Evolutionary conservation across 2,888 invertebrate species (phyloP).

Genomic region (Microplitis deprimator): DNA sequence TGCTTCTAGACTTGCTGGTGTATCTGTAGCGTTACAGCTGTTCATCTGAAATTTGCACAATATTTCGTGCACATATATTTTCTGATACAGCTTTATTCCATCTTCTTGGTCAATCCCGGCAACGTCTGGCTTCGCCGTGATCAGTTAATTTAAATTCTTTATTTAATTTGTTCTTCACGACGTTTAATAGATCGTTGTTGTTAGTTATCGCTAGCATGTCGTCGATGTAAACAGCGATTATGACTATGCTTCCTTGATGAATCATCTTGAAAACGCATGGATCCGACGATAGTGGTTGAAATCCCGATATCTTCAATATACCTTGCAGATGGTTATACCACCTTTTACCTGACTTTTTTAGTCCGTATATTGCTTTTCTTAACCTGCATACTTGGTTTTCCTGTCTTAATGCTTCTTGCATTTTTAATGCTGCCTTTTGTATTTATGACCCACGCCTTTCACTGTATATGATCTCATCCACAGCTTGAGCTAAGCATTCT

Average conservation of each 20-base stretch:
- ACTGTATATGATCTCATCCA: neutral
- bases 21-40: slow-evolving; percentile 13
- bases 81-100: neutral
- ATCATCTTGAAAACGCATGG: no score
- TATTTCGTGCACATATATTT: slow-evolving; percentile 1
- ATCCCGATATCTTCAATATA: neutral
- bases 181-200: neutral
- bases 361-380: slow-evolving; percentile 23
- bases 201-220: slow-evolving; percentile 1
- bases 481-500: neutral
- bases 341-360: slow-evolving; percentile 16
- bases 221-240: slow-evolving; percentile 15
- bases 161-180: neutral
- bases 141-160: neutral
- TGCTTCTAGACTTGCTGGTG: slow-evolving; percentile 1
- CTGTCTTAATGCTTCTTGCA: neutral
- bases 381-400: neutral
- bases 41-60: neutral
- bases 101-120: neutral
- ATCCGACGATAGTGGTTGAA: no score
- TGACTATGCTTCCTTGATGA: neutral
- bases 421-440: slow-evolving; percentile 4
- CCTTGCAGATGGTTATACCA: slow-evolving; percentile 7
- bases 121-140: slow-evolving; percentile 6
- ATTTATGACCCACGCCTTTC: neutral